Percentiles rank a stretch among this genome's conserved stretches.
These are phyloP conservation scores for Gymnarchus niloticus DNA, from an alignment of 2,113 vertebrate species.

Conservation along the genomic window DNA sequence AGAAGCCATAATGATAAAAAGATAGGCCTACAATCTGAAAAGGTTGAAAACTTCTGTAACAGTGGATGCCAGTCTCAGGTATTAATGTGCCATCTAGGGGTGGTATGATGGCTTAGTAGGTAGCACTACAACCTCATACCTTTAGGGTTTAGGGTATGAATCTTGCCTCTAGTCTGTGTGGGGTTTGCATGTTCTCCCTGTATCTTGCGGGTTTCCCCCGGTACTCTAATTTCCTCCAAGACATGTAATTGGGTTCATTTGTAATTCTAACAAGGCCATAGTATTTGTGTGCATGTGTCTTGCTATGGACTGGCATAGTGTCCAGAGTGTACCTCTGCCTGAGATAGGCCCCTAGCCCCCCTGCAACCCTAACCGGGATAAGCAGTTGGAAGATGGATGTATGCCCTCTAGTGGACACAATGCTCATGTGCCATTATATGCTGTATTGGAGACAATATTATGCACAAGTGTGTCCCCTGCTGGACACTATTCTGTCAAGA, in stretches of 20 bases:
- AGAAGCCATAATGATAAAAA: too few species aligned
- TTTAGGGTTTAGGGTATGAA: not conserved
- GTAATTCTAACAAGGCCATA: not conserved
- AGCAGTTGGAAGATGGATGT: not conserved
- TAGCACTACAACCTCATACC: not conserved
- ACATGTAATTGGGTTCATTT: not conserved
- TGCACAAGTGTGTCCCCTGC: not conserved
- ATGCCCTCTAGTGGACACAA: not conserved
- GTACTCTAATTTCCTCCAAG: too few species aligned
- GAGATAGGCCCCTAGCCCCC: not conserved
- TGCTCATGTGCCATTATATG: not conserved
- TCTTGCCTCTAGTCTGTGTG: not conserved
- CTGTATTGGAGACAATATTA: not conserved
- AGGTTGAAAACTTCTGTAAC: too few species aligned
- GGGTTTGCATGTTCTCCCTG: not conserved
- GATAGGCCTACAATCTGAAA: too few species aligned
- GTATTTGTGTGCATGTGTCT: not conserved
- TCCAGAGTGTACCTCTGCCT: not conserved
- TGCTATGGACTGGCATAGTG: not conserved
- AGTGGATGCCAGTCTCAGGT: too few species aligned
- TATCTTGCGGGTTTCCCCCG: too few species aligned
- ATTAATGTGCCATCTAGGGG: too few species aligned
- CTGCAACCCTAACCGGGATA: not conserved
- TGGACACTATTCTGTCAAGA: not conserved
- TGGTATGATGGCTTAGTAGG: not conserved